phyloP scores from a whole-genome alignment of 1,140 invertebrate species.

The Lucilia sericata region DNA sequence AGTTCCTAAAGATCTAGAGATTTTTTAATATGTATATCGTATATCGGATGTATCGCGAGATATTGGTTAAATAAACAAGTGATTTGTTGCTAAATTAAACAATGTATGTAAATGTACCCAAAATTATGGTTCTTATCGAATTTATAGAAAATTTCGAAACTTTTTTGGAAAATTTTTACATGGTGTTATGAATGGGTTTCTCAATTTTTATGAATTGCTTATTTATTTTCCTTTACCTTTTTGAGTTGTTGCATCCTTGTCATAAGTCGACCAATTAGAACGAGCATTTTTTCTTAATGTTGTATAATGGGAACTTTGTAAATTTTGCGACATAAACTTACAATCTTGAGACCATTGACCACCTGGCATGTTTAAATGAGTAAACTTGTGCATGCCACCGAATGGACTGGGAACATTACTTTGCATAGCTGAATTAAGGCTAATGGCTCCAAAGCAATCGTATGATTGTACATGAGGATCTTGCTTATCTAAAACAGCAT shows the following conservation, averaged over 20 bases:
- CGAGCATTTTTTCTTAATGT: conserved; percentile 66
- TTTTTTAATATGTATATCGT: no score
- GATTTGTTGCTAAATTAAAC: no score
- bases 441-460: conserved; percentile 77
- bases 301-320: conserved; percentile 74
- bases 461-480: conserved; percentile 76
- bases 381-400: conserved; percentile 71
- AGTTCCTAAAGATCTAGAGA: no score
- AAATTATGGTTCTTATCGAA: no score
- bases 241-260: conserved; percentile 52
- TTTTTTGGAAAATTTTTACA: no score
- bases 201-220: no score
- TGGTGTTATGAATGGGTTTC: no score
- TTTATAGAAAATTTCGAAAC: no score
- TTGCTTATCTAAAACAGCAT: conserved; percentile 46
- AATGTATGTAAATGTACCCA: no score
- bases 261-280: conserved; percentile 58
- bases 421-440: conserved; percentile 78
- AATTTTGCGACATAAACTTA: conserved; percentile 77
- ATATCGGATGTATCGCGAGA: no score
- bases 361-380: conserved; percentile 80
- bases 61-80: no score
- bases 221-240: conserved; percentile 47
- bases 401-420: conserved; percentile 80
- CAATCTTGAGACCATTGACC: conserved; percentile 76